These are phyloP conservation scores for Ormyrus pomaceus DNA, from an alignment of 2,888 invertebrate species.

Conservation along the genomic window DNA sequence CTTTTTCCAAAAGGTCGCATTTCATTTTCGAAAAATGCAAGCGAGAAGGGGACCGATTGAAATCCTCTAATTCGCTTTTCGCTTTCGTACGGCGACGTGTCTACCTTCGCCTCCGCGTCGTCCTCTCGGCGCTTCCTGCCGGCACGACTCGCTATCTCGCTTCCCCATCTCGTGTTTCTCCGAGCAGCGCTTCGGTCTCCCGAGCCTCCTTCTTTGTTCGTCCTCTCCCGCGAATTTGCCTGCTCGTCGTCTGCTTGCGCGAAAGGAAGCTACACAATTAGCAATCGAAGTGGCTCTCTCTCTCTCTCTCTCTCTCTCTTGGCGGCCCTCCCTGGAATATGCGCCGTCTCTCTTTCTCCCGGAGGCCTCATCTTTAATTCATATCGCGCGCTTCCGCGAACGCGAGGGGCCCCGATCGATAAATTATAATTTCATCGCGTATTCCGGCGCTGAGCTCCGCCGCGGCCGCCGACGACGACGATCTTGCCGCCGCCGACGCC, in stretches of 20 bases:
- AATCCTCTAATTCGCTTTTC: constrained; percentile 17
- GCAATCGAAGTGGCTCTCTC: constrained; percentile 70
- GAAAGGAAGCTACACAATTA: constrained; percentile 69
- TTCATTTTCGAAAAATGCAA: too few relatives aligned
- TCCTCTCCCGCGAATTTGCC: constrained; percentile 23
- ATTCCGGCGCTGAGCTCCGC: constrained; percentile 29
- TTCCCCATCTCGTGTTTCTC: constrained; percentile 53
- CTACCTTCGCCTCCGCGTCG: constrained; percentile 26
- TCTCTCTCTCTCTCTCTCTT: constrained; percentile 46
- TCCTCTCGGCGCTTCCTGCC: constrained; percentile 34
- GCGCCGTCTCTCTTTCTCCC: too few relatives aligned
- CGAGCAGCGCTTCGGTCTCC: constrained; percentile 36
- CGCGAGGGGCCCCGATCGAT: constrained; percentile 71
- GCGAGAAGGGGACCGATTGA: not conserved
- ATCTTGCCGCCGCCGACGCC: not conserved
- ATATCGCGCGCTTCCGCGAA: constrained; percentile 72
- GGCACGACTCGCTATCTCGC: constrained; percentile 45
- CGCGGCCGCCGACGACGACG: not conserved
- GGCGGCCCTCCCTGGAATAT: not conserved
- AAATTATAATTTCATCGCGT: constrained; percentile 74
- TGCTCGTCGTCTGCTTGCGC: constrained; percentile 28
- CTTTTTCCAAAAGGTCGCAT: too few relatives aligned
- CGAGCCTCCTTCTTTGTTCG: constrained; percentile 29
- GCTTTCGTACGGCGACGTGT: constrained; percentile 8
- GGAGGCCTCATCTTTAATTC: constrained; percentile 73